Conservation (phyloP, 1,140 invertebrate species). For the Brachionus manjavacas region DNA sequence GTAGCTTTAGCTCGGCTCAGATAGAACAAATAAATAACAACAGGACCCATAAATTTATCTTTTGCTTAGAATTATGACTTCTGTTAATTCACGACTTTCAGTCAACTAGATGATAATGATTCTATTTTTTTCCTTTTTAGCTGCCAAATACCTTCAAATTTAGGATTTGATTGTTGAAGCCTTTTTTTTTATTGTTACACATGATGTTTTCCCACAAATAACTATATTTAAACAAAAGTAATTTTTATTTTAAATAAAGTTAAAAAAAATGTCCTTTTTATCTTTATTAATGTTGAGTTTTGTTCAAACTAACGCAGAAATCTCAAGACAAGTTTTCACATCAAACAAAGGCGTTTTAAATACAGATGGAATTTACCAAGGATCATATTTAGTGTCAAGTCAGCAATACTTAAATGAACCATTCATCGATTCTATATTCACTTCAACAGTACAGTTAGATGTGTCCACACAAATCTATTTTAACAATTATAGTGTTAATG, state of each 20-base stretch:
- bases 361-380: background rate
- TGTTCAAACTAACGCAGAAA: background rate
- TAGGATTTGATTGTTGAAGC: no score
- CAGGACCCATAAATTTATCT: no score
- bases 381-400: background rate
- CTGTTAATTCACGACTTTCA: no score
- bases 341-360: background rate
- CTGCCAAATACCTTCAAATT: no score
- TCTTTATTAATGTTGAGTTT: background rate
- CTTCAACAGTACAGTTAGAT: background rate
- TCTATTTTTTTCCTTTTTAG: no score
- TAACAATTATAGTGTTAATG: background rate
- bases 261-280: background rate
- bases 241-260: background rate
- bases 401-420: background rate
- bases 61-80: no score
- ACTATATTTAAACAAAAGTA: background rate
- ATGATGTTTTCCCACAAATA: background rate
- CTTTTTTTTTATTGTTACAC: background rate
- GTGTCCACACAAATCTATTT: background rate
- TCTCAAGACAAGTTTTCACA: background rate
- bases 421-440: background rate
- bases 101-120: no score
- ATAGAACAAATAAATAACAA: no score
- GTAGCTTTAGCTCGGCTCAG: no score